Evolutionary conservation across 2,113 vertebrate species (phyloP), one percentile per base, ranked within the genome.

Genomic region (Dendropsophus ebraccatus): DNA sequence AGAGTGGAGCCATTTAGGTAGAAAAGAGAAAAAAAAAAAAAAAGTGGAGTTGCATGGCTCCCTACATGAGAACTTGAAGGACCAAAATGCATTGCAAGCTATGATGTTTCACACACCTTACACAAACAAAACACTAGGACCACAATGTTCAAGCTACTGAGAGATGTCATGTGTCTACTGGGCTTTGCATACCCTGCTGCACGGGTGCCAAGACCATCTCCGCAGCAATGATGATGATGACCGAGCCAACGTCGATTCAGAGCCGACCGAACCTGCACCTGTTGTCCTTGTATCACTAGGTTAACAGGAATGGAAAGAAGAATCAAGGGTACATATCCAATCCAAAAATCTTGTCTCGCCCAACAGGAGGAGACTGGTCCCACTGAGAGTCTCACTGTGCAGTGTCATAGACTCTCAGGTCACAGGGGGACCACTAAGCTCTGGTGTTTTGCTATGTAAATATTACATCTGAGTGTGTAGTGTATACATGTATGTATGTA

Each of bases 391-490:
- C 84, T 86, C 84, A 80, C 62, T 65, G 16, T 58, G 37, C 56
- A 79, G 77, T 69, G 65, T 86, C 84, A 86, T 80, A 86, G 84
- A 86, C 84, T 86, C 74, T 49, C 62, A 81, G 78, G 14, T 81
- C 52, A 67, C 47, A 54, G 14, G 70, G 65, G 25, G 77, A 67
- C 70, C 13, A 0, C 30, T 32, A 65, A 13, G 19, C 32, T 65
- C 37, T 28, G 60, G 54, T 83, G 67, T 54, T 72, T 65, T 23
- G 58, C 19, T 45, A 4, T 73, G 49, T 54, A 50, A 8, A 7
- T 11, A 1, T 54, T 49, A 47, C 3, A n/a, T 56, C 12, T n/a
- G 25, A 16, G 32, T 72, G 52, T 74, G 52, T 83, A 74, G n/a
- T 54, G 35, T 32, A 17, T 74, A 25, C 14, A 1, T 45, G 49